Conservation (phyloP, 2,113 vertebrate genomes). For the Pollimyrus isidori region DNA sequence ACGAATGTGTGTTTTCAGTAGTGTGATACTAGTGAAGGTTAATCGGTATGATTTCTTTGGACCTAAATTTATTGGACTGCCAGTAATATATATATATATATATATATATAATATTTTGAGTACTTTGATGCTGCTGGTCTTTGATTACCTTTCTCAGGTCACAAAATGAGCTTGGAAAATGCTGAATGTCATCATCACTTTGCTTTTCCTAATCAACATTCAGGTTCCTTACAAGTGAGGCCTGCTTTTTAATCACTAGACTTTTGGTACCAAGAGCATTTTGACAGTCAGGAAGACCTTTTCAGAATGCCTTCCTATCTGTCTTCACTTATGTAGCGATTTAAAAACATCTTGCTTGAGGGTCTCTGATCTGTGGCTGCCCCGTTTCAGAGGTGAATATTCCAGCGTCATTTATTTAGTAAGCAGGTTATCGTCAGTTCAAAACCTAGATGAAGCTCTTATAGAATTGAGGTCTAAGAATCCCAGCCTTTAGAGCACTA, state of each 20-base stretch:
- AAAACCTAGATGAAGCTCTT: slow-evolving; percentile 1
- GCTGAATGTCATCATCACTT: not conserved
- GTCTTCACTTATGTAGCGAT: not conserved
- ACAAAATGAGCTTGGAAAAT: not conserved
- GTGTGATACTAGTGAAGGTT: not conserved
- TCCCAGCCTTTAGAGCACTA: slow-evolving; percentile 33
- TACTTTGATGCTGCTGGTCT: not conserved
- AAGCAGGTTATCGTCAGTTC: slow-evolving; percentile 5
- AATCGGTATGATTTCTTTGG: not conserved
- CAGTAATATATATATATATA: not conserved
- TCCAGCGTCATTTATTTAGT: not conserved
- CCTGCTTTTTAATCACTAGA: not conserved
- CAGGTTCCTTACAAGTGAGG: not conserved
- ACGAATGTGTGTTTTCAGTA: not conserved
- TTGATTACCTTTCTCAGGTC: not conserved
- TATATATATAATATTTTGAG: too few species aligned
- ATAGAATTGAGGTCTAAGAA: slow-evolving; percentile 34
- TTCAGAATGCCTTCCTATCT: not conserved
- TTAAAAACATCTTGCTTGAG: not conserved
- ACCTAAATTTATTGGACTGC: not conserved
- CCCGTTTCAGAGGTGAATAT: not conserved
- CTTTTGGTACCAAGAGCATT: not conserved
- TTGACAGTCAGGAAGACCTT: not conserved
- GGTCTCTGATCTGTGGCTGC: not conserved
- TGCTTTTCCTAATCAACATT: not conserved